Evolutionary conservation across 1,140 invertebrate species (phyloP).

Genomic region (Capitella teleta): DNA sequence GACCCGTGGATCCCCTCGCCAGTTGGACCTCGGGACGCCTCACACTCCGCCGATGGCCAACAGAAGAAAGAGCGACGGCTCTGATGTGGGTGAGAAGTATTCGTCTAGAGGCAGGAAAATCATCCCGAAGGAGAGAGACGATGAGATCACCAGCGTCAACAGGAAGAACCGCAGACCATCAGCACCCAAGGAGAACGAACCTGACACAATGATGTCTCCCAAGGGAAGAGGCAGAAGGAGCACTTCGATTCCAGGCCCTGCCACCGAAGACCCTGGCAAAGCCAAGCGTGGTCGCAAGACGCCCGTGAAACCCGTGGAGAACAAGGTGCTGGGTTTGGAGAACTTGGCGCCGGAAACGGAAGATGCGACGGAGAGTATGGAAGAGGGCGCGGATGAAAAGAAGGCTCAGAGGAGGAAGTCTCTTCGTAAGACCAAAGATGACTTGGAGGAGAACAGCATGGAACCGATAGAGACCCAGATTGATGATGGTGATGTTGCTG

Average conservation of each 20-base stretch:
- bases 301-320: neutral
- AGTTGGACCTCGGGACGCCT: too few species aligned
- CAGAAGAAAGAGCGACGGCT: too few species aligned
- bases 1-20: too few species aligned
- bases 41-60: too few species aligned
- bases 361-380: too few species aligned
- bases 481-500: neutral
- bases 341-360: too few species aligned
- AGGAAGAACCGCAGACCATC: neutral
- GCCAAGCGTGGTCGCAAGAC: too few species aligned
- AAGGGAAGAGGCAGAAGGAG: neutral
- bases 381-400: neutral
- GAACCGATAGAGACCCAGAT: neutral
- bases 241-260: neutral
- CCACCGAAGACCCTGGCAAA: neutral
- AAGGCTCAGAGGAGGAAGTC: neutral
- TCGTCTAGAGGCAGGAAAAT: slow-evolving; percentile 6
- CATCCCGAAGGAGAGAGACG: slow-evolving; percentile 6
- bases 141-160: neutral
- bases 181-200: neutral
- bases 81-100: neutral
- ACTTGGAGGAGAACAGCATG: neutral
- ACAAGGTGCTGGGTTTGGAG: neutral
- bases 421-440: neutral
- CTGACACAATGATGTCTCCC: neutral